Evolutionary conservation across 2,113 vertebrate species (phyloP).

Genomic region (Strix uralensis): DNA sequence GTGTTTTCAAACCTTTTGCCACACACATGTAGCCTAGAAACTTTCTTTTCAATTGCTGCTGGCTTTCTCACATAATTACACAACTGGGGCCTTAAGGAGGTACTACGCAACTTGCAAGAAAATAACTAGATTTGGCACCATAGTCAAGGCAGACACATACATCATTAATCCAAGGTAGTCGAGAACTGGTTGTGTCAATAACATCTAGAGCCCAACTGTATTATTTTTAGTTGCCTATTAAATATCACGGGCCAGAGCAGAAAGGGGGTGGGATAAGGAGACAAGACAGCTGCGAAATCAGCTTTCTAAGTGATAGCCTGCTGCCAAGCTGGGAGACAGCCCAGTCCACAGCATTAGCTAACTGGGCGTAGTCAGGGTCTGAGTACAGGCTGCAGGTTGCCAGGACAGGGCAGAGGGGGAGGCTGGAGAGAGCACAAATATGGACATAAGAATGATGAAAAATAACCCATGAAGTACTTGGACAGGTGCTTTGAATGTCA

Average conservation of each 20-base stretch:
- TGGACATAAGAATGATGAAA: background rate
- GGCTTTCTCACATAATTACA: background rate
- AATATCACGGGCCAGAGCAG: background rate
- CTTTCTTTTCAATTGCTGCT: background rate
- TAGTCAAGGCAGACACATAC: background rate
- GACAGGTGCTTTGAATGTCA: background rate
- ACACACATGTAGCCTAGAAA: background rate
- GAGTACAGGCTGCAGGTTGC: background rate
- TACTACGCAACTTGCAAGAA: background rate
- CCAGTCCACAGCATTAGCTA: background rate
- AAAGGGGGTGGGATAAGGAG: background rate
- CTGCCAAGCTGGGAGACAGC: background rate
- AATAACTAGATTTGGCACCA: background rate
- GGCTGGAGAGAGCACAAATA: rapidly evolving
- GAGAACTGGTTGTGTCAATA: background rate
- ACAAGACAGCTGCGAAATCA: background rate
- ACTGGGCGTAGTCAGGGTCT: background rate
- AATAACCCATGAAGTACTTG: background rate
- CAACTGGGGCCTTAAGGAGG: background rate
- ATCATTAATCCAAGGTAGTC: background rate
- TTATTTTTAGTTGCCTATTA: background rate
- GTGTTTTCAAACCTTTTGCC: background rate
- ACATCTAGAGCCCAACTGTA: background rate
- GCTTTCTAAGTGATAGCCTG: background rate
- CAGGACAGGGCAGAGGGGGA: background rate